A percentile compares a stretch with the other conserved stretches of the same genome.
phyloP scores from a whole-genome alignment of 2,888 invertebrate species.

The Drosophila fulvimacula region DNA sequence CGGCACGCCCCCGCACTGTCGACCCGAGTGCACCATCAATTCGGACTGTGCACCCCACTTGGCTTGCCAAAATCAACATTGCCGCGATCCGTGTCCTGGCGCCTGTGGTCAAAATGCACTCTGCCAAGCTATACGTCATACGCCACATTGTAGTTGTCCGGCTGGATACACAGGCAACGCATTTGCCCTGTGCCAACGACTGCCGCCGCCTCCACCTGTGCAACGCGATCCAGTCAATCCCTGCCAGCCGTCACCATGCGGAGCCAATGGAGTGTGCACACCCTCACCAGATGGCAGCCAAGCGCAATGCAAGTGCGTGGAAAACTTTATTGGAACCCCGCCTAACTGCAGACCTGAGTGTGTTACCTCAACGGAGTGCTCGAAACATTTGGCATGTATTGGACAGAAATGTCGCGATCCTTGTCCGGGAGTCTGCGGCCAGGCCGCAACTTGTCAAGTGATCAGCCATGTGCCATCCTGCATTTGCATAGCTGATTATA shows the following conservation, averaged over 20 bases:
- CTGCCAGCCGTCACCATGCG: slow-evolving; percentile 88
- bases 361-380: slow-evolving; percentile 90
- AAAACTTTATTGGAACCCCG: slow-evolving; percentile 89
- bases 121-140: slow-evolving; percentile 90
- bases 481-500: slow-evolving; percentile 85
- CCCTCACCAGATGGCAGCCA: slow-evolving; percentile 84
- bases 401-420: slow-evolving; percentile 91
- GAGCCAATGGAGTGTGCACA: slow-evolving; percentile 87
- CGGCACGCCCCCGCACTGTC: slow-evolving; percentile 91
- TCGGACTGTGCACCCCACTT: slow-evolving; percentile 89
- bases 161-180: slow-evolving; percentile 90
- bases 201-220: slow-evolving; percentile 71
- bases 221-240: slow-evolving; percentile 85
- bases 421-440: slow-evolving; percentile 91
- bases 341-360: slow-evolving; percentile 92
- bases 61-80: slow-evolving; percentile 90
- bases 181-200: slow-evolving; percentile 87
- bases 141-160: slow-evolving; percentile 89
- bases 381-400: slow-evolving; percentile 90
- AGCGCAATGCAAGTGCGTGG: slow-evolving; percentile 87
- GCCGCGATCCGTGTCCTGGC: slow-evolving; percentile 91
- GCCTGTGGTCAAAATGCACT: slow-evolving; percentile 90
- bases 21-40: slow-evolving; percentile 91
- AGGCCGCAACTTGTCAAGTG: slow-evolving; percentile 90
- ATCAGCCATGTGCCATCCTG: slow-evolving; percentile 92